Percentiles rank a stretch among this genome's conserved stretches.
These are phyloP conservation scores for Brachyrhaphis roseni DNA, from an alignment of 2,797 vertebrate species.

Conservation along the genomic window DNA sequence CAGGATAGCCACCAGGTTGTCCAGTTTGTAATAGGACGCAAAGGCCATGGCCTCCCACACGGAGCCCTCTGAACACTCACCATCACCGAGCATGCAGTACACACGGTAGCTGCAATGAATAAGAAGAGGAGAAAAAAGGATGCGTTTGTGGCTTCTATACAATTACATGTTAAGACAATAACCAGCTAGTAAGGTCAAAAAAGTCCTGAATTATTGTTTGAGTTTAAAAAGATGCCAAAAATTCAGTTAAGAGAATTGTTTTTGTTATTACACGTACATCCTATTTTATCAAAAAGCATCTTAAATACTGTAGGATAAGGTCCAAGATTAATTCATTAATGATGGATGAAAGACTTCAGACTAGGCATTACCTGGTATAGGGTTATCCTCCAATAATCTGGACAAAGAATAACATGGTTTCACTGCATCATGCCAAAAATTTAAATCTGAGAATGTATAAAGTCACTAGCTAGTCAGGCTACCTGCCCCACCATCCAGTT, in stretches of 20 bases:
- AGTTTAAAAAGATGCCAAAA: background rate
- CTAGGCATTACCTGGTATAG: background rate
- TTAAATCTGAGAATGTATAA: background rate
- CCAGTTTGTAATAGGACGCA: slow-evolving; percentile 85
- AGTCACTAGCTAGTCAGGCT: background rate
- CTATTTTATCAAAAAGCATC: background rate
- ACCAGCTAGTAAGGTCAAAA: background rate
- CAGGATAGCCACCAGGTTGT: slow-evolving; percentile 88
- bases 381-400: background rate
- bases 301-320: background rate
- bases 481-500: background rate
- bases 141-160: background rate
- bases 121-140: background rate
- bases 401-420: background rate
- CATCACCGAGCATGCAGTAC: slow-evolving; percentile 88
- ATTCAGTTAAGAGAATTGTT: background rate
- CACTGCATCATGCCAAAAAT: background rate
- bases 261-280: background rate
- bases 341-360: background rate
- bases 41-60: slow-evolving; percentile 94
- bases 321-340: background rate
- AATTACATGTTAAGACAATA: background rate
- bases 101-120: slow-evolving; percentile 84
- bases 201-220: background rate
- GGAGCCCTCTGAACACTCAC: slow-evolving; percentile 87